A percentile compares a stretch with the other conserved stretches of the same genome.
phyloP scores from a whole-genome alignment of 2,888 invertebrate species.

The Therioaphis trifolii region DNA sequence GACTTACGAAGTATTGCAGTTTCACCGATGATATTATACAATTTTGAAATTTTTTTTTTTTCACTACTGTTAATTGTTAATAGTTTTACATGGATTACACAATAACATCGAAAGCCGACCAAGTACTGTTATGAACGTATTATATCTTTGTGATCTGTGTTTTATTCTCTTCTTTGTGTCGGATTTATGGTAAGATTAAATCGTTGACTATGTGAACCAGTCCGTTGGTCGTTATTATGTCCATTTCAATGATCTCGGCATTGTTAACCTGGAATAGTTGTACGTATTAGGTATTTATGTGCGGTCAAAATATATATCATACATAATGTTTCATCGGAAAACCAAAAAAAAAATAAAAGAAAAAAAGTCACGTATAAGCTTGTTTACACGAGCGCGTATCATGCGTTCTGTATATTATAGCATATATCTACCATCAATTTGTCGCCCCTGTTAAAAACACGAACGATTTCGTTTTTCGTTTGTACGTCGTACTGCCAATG shows the following conservation, averaged over 20 bases:
- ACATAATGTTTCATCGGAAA: too few species aligned
- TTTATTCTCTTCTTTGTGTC: not conserved
- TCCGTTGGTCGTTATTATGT: conserved; percentile 52
- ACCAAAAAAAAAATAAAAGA: too few species aligned
- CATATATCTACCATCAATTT: conserved; percentile 10
- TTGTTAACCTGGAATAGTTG: conserved; percentile 40
- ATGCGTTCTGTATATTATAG: too few species aligned
- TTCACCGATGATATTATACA: not conserved
- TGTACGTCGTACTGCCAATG: conserved; percentile 44
- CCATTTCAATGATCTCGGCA: conserved; percentile 42
- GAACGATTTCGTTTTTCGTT: conserved; percentile 44
- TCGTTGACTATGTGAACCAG: conserved; percentile 48
- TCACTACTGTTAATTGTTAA: not conserved
- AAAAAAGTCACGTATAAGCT: too few species aligned
- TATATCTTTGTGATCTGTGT: not conserved
- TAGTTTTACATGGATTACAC: not conserved
- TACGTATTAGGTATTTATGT: too few species aligned
- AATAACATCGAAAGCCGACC: not conserved
- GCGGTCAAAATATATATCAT: too few species aligned
- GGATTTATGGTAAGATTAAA: conserved; percentile 31
- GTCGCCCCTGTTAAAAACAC: not conserved
- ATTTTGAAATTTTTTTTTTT: not conserved
- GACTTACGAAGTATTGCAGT: too few species aligned
- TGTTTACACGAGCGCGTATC: too few species aligned
- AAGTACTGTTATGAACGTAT: not conserved